Evolutionary conservation across 2,113 vertebrate genomes (phyloP).

Genomic region (Clarias macrocephalus): DNA sequence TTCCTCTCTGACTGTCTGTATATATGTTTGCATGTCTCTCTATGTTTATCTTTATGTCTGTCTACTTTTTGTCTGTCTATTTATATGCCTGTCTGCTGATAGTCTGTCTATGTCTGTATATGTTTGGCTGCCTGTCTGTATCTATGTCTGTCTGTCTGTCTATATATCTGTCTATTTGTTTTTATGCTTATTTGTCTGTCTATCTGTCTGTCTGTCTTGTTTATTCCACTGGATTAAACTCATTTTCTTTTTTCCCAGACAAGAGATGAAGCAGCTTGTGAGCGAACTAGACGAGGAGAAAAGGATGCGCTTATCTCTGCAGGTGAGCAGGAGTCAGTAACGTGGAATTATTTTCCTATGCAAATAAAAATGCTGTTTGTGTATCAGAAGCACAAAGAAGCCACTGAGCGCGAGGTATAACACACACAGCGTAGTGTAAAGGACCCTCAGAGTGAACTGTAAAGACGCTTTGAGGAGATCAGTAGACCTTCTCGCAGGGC

Average conservation of each 20-base stretch:
- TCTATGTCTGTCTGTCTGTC: too few relatives aligned
- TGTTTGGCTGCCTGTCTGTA: too few relatives aligned
- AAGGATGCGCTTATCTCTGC: slow-evolving; percentile 89
- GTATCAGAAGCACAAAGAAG: neutral
- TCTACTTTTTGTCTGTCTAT: too few relatives aligned
- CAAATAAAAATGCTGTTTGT: neutral
- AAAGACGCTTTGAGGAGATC: neutral
- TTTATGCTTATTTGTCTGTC: too few relatives aligned
- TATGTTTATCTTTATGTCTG: too few relatives aligned
- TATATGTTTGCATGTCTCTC: too few relatives aligned
- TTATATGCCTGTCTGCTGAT: too few relatives aligned
- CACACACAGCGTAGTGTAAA: neutral
- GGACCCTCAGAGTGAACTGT: neutral
- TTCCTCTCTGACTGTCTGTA: too few relatives aligned
- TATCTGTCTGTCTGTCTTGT: neutral
- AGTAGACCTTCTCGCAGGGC: neutral
- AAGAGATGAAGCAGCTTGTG: slow-evolving; percentile 93
- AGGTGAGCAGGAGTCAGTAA: slow-evolving; percentile 72
- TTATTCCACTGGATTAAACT: neutral
- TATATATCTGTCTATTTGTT: too few relatives aligned
- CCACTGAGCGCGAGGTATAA: neutral
- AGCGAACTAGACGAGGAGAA: slow-evolving; percentile 94
- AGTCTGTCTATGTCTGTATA: too few relatives aligned
- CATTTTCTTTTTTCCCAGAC: slow-evolving; percentile 71
- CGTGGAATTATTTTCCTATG: neutral